Conservation (phyloP, 1,140 invertebrate species). For the Palaemon carinicauda region DNA sequence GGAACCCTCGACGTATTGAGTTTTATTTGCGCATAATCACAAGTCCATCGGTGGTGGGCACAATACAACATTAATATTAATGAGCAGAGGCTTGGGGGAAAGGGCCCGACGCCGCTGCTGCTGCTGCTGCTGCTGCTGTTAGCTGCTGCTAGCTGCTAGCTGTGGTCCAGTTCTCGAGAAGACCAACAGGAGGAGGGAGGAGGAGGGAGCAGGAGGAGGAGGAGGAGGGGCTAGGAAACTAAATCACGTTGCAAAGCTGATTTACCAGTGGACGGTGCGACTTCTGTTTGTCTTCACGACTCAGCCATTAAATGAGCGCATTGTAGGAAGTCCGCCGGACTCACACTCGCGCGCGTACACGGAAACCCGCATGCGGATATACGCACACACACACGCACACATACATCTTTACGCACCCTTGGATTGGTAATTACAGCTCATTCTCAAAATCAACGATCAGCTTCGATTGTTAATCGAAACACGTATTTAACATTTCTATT, state of each 20-base stretch:
- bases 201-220: background rate
- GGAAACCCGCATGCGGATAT: no score
- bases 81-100: slow-evolving; percentile 48
- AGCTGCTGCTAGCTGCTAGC: no score
- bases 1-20: slow-evolving; percentile 51
- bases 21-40: slow-evolving; percentile 57
- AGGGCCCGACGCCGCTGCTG: slow-evolving; percentile 42
- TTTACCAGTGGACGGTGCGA: slow-evolving; percentile 51
- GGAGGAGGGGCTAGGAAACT: slow-evolving; percentile 13
- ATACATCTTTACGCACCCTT: no score
- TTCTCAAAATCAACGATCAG: no score
- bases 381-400: no score
- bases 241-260: slow-evolving; percentile 55
- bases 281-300: slow-evolving; percentile 51
- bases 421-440: no score
- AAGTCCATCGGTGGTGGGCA: slow-evolving; percentile 55
- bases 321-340: background rate
- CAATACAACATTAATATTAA: slow-evolving; percentile 57
- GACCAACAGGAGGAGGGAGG: background rate
- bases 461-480: no score
- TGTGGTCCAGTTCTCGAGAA: background rate
- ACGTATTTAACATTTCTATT: no score
- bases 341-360: no score
- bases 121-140: background rate
- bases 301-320: slow-evolving; percentile 45